Evolutionary conservation across 2,797 vertebrate genomes (phyloP).

Genomic region (Sebastolobus altivelis): DNA sequence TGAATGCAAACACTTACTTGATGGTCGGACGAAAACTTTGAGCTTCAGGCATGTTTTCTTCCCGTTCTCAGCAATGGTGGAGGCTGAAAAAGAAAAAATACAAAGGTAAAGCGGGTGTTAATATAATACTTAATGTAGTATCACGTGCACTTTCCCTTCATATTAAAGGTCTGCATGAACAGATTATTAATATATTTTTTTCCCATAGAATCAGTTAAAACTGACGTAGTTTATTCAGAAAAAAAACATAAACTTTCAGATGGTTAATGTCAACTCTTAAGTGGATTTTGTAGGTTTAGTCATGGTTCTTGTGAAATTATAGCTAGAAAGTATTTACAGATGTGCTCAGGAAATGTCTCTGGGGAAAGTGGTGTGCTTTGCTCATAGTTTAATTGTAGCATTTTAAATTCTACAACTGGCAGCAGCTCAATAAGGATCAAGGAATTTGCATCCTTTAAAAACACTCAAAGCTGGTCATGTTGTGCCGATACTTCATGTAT

Average conservation of each 20-base stretch:
- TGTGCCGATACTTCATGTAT: background rate
- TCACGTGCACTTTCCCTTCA: background rate
- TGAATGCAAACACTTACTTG: constrained; percentile 91
- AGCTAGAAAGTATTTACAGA: constrained; percentile 74
- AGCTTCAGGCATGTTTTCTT: constrained; percentile 98
- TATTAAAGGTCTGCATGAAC: background rate
- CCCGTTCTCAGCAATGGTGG: constrained; percentile 95
- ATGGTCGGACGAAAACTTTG: constrained; percentile 97
- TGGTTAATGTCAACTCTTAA: constrained; percentile 59
- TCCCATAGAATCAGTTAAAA: constrained; percentile 7
- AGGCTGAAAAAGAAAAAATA: constrained; percentile 85
- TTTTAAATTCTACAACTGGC: constrained; percentile 44
- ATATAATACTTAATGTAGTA: constrained; percentile 1
- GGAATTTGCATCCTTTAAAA: constrained; percentile 29
- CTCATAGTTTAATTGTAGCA: constrained; percentile 53
- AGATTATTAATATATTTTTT: constrained; percentile 2
- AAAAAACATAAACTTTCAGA: constrained; percentile 19
- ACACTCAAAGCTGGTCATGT: constrained; percentile 1
- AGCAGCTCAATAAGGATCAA: constrained; percentile 35
- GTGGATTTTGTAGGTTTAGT: constrained; percentile 71
- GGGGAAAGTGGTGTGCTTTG: constrained; percentile 42
- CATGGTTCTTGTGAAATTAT: constrained; percentile 64
- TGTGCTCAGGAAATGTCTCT: constrained; percentile 50
- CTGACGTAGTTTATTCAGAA: constrained; percentile 21
- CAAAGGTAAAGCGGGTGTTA: constrained; percentile 16